Evolutionary conservation across 1,140 invertebrate species (phyloP).

Genomic region (Triops longicaudatus): DNA sequence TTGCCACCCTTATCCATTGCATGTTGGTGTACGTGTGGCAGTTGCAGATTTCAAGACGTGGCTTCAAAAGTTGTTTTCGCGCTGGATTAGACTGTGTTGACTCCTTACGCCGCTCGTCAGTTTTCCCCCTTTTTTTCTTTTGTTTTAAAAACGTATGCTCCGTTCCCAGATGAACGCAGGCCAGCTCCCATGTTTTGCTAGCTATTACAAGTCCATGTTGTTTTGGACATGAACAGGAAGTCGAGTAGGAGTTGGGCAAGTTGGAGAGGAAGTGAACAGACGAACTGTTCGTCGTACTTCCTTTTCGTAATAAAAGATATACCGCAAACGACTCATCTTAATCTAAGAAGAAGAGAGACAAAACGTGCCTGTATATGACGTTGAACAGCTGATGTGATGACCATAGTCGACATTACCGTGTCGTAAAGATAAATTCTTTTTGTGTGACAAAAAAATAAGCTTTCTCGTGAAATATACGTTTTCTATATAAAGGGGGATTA

Average conservation of each 20-base stretch:
- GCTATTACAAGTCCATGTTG: background rate
- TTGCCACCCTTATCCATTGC: background rate
- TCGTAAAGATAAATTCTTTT: too few species aligned
- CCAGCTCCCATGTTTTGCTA: background rate
- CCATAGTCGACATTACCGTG: too few species aligned
- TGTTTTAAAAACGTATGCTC: background rate
- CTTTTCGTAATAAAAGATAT: slow-evolving; percentile 6
- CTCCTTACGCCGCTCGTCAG: background rate
- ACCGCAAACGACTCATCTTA: background rate
- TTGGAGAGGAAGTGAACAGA: background rate
- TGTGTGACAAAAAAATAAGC: too few species aligned
- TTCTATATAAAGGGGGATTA: too few species aligned
- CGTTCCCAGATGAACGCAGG: background rate
- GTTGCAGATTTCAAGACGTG: background rate
- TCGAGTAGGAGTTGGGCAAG: background rate
- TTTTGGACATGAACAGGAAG: background rate
- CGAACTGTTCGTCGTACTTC: background rate
- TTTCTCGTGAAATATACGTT: too few species aligned
- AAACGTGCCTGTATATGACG: background rate
- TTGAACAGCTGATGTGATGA: background rate
- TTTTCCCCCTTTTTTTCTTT: background rate
- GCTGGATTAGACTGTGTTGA: background rate
- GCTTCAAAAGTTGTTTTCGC: background rate
- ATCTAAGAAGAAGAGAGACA: too few species aligned
- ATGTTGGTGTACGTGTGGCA: background rate